Evolutionary conservation across 2,113 vertebrate species (phyloP), one percentile per base, ranked within the genome.

Genomic region (Trinectes maculatus): DNA sequence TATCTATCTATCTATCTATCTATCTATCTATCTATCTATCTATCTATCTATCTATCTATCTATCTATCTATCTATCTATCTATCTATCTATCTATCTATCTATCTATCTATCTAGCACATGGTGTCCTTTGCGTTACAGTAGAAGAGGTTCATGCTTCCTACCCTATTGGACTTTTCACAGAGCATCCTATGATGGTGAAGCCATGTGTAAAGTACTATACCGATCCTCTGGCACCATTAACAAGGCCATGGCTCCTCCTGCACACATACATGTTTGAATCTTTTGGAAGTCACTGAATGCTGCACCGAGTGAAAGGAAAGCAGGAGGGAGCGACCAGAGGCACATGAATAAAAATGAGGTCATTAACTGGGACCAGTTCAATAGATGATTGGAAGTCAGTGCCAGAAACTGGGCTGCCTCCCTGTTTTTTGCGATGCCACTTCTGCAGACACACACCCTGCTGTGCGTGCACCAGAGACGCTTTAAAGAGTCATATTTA

Each of bases 341-440:
- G 62, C 28, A 12, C 64, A 36, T 83, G 76, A 87, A 71, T 87
- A 62, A 78, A 77, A 91, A 88, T 84, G 85, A 81, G 89, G 90
- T 91, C 85, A 74, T 81, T 87, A 83, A 86, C 83, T 68, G 33
- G 46, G 68, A 82, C 79, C 54, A 74, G 83, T 89, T 91, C 79
- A 85, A 87, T 89, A 86, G 48, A 82, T 85, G 80, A 89, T 91
- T 87, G 70, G 71, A 68, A 77, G 69, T 69, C 84, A 80, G 80
- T 8, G 39, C 59, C 64, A 54, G 67, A 77, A 80, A 87, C 62
- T 83, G 70, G 71, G 77, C 65, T 26, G 42, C 46, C 75, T 56
- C 73, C 67, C 61, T 12, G 1, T 53, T 34, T 34, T 67, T 49
- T 43, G 63, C 26, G 12, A 55, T 67, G 69, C 51, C 64, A 77